Evolutionary conservation across 2,113 vertebrate species (phyloP).

Genomic region (Macaca nemestrina): DNA sequence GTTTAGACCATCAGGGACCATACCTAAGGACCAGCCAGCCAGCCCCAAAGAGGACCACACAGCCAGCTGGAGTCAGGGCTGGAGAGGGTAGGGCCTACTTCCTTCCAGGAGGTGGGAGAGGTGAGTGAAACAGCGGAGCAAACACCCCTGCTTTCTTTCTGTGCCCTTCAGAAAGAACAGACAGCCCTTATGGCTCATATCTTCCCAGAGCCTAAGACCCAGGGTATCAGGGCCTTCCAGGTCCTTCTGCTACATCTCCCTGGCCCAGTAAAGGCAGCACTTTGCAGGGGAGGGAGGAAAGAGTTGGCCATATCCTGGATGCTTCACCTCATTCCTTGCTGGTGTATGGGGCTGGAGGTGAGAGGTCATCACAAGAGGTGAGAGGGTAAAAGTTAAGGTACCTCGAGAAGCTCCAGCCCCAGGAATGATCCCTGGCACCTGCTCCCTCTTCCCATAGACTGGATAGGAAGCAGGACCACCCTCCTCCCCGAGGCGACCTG

Average conservation of each 20-base stretch:
- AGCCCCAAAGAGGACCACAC: not conserved
- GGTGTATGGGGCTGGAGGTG: not conserved
- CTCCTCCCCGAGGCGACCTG: not conserved
- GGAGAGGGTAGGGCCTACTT: no score
- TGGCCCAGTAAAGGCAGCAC: not conserved
- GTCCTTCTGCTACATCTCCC: not conserved
- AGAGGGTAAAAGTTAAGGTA: not conserved
- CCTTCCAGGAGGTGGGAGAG: not conserved
- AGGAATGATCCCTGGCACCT: not conserved
- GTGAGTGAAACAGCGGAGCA: not conserved
- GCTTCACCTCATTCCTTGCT: not conserved
- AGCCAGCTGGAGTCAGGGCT: not conserved
- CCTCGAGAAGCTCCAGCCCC: no score
- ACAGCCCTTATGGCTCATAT: not conserved
- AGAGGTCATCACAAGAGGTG: not conserved
- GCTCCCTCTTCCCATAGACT: not conserved
- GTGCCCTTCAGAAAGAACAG: not conserved
- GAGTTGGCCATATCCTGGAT: no score
- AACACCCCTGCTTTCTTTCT: not conserved
- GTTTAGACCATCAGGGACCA: not conserved
- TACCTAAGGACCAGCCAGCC: not conserved
- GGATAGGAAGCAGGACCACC: not conserved
- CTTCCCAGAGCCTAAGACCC: not conserved
- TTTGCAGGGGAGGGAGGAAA: not conserved
- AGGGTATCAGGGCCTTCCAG: not conserved